Percentiles rank a stretch among this genome's conserved stretches.
These are phyloP conservation scores for Clarias pachynema DNA, from an alignment of 2,797 vertebrate species.

Conservation along the genomic window DNA sequence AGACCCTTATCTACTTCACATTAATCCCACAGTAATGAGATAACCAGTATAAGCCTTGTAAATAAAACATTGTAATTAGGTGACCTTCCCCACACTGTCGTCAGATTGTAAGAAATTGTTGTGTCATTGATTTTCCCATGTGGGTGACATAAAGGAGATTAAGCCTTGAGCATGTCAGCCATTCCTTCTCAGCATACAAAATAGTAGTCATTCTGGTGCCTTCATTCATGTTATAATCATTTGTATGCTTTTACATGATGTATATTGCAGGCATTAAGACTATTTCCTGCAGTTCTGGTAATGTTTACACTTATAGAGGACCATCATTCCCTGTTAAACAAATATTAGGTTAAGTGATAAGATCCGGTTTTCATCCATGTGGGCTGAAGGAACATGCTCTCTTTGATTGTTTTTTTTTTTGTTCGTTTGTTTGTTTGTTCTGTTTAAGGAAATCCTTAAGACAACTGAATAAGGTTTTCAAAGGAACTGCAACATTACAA, in stretches of 20 bases:
- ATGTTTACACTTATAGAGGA: slow-evolving; percentile 1
- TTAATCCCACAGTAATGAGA: slow-evolving; percentile 41
- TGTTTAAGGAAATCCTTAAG: slow-evolving; percentile 10
- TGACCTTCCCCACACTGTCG: slow-evolving; percentile 8
- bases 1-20: slow-evolving; percentile 12
- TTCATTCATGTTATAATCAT: slow-evolving; percentile 20
- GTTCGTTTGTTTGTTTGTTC: neutral
- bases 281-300: slow-evolving; percentile 3
- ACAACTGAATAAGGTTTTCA: slow-evolving; percentile 1
- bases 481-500: slow-evolving; percentile 22
- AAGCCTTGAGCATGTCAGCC: slow-evolving; percentile 20
- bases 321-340: neutral
- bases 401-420: neutral
- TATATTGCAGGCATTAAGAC: slow-evolving; percentile 4
- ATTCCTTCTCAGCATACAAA: slow-evolving; percentile 10
- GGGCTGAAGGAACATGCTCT: neutral
- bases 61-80: slow-evolving; percentile 40
- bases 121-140: slow-evolving; percentile 5
- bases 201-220: slow-evolving; percentile 21
- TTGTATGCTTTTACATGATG: slow-evolving; percentile 16
- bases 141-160: slow-evolving; percentile 14
- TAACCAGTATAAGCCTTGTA: slow-evolving; percentile 40
- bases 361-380: slow-evolving; percentile 3
- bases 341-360: slow-evolving; percentile 24
- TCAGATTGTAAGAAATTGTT: slow-evolving; percentile 35